These are phyloP conservation scores for Athalia circularis DNA, from an alignment of 2,888 invertebrate species.

Conservation along the genomic window DNA sequence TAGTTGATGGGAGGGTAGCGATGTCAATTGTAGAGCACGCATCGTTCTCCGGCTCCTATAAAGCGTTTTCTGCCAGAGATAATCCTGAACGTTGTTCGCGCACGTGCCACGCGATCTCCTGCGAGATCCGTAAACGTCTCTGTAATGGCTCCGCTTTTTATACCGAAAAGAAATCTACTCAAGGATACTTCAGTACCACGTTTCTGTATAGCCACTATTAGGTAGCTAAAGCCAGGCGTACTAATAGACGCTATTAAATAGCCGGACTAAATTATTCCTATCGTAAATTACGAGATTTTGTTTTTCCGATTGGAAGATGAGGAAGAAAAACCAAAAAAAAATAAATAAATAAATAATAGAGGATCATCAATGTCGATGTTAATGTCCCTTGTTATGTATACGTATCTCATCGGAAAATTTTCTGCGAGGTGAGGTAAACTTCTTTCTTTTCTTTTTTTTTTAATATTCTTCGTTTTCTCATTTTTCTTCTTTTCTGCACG, in stretches of 20 bases:
- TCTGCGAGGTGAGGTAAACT: no score
- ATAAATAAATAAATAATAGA: no score
- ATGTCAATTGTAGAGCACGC: constrained; percentile 42
- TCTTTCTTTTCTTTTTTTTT: no score
- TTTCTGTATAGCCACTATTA: no score
- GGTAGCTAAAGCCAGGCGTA: not conserved
- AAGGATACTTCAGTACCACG: no score
- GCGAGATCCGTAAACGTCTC: not conserved
- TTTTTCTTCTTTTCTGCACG: no score
- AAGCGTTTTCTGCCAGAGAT: constrained; percentile 7
- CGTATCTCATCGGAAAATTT: no score
- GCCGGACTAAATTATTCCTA: not conserved
- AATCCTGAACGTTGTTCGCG: not conserved
- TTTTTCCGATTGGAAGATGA: not conserved
- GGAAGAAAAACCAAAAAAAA: no score
- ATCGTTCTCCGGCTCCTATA: constrained; percentile 19
- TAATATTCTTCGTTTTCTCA: no score
- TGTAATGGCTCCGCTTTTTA: constrained; percentile 30
- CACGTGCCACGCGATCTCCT: constrained; percentile 23
- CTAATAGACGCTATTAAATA: constrained; percentile 18
- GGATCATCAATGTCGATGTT: no score
- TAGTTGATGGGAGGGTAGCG: not conserved
- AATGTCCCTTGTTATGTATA: no score
- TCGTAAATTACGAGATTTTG: not conserved
- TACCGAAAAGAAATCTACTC: not conserved